These are phyloP conservation scores for Leptopilina boulardi DNA, from an alignment of 1,140 invertebrate species.

Conservation along the genomic window DNA sequence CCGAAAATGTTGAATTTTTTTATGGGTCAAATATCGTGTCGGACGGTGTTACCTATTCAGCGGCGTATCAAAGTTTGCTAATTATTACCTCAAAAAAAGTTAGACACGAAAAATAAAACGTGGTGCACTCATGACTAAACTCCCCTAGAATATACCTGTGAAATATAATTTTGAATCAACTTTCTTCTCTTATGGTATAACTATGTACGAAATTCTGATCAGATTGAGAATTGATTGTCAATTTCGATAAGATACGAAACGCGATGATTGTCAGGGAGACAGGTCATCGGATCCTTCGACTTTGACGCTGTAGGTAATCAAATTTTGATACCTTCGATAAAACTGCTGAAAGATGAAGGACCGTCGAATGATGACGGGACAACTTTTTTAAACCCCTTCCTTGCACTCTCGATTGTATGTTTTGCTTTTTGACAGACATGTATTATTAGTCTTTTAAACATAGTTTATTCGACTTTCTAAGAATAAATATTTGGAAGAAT, in stretches of 20 bases:
- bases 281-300: constrained; percentile 44
- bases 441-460: constrained; percentile 7
- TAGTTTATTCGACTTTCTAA: background rate
- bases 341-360: constrained; percentile 53
- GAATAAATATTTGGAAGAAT: constrained; percentile 11
- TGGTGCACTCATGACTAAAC: too few relatives aligned
- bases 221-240: background rate
- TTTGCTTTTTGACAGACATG: constrained; percentile 14
- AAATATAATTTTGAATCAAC: too few relatives aligned
- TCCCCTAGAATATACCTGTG: too few relatives aligned
- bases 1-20: too few relatives aligned
- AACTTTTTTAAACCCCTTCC: constrained; percentile 44
- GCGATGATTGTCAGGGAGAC: constrained; percentile 27
- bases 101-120: too few relatives aligned
- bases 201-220: too few relatives aligned
- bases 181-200: too few relatives aligned
- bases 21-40: too few relatives aligned
- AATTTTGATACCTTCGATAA: constrained; percentile 54
- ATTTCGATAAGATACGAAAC: background rate
- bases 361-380: constrained; percentile 45
- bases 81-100: too few relatives aligned
- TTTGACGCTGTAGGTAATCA: constrained; percentile 43
- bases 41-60: too few relatives aligned
- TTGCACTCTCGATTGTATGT: constrained; percentile 28
- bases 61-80: too few relatives aligned